A percentile compares a stretch with the other conserved stretches of the same genome.
These are phyloP conservation scores for Acropternis orthonyx DNA, from an alignment of 2,797 vertebrate species.

Conservation along the genomic window DNA sequence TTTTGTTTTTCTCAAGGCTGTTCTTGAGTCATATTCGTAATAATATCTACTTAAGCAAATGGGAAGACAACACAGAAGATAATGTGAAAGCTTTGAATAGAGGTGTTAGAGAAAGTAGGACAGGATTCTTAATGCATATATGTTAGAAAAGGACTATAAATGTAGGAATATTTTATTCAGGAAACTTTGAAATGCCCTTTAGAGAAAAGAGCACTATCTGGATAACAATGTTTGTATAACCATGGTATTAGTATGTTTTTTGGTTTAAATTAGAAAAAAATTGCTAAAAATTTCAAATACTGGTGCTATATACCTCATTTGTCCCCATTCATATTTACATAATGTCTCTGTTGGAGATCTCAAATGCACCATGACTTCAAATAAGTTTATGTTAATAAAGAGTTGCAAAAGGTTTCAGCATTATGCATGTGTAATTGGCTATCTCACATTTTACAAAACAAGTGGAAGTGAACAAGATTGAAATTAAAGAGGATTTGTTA, in stretches of 20 bases:
- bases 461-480: background rate
- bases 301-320: background rate
- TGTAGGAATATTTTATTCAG: background rate
- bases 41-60: background rate
- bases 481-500: slow-evolving; percentile 47
- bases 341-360: background rate
- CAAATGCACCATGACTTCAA: background rate
- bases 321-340: background rate
- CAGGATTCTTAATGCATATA: background rate
- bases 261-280: background rate
- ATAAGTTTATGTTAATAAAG: background rate
- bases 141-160: background rate
- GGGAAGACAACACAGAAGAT: background rate
- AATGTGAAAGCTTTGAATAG: background rate
- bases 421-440: background rate
- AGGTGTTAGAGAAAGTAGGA: background rate
- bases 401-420: background rate
- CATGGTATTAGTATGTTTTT: background rate
- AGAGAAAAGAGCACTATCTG: background rate
- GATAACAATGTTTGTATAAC: background rate
- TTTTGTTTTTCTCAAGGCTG: background rate
- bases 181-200: rapidly evolving
- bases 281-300: background rate
- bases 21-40: background rate
- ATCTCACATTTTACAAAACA: slow-evolving; percentile 1